A percentile compares a stretch with the other conserved stretches of the same genome.
Evolutionary conservation across 2,113 vertebrate species (phyloP).

Genomic region (Rhipidura dahli): DNA sequence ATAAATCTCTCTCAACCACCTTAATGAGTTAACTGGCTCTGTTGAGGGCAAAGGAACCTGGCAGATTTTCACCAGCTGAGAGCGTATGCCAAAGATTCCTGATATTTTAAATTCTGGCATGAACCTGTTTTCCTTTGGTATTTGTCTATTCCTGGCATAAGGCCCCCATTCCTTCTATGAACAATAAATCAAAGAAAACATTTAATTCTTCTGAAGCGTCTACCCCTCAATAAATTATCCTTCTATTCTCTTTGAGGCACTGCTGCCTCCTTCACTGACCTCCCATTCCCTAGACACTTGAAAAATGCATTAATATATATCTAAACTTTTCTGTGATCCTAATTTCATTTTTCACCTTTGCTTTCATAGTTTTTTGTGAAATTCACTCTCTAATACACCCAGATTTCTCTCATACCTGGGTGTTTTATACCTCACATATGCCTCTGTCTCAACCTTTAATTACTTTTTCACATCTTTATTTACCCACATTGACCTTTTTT

Average conservation of each 20-base stretch:
- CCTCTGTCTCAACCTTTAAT: conserved; percentile 32
- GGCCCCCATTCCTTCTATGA: neutral
- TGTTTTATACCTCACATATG: conserved; percentile 31
- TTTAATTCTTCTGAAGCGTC: conserved; percentile 15
- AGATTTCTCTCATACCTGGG: neutral
- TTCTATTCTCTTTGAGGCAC: neutral
- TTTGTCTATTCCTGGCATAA: neutral
- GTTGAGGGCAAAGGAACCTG: neutral
- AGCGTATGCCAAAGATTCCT: neutral
- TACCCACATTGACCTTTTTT: conserved; percentile 49
- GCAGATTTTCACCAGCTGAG: conserved; percentile 14
- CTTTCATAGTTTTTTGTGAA: conserved; percentile 45
- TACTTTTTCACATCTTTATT: conserved; percentile 48
- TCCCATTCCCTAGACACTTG: neutral
- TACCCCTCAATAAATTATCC: conserved; percentile 46
- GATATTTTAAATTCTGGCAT: neutral
- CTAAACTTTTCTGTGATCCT: conserved; percentile 52
- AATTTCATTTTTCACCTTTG: conserved; percentile 51
- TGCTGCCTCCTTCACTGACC: neutral
- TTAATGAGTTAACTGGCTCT: conserved; percentile 4
- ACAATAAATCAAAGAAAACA: conserved; percentile 54
- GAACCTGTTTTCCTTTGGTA: conserved; percentile 1
- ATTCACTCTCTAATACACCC: conserved; percentile 34
- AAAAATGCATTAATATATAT: conserved; percentile 53
- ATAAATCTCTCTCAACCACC: neutral